A percentile compares a stretch with the other conserved stretches of the same genome.
phyloP scores from a whole-genome alignment of 2,888 invertebrate genomes.

The Ornithoptera priamus region DNA sequence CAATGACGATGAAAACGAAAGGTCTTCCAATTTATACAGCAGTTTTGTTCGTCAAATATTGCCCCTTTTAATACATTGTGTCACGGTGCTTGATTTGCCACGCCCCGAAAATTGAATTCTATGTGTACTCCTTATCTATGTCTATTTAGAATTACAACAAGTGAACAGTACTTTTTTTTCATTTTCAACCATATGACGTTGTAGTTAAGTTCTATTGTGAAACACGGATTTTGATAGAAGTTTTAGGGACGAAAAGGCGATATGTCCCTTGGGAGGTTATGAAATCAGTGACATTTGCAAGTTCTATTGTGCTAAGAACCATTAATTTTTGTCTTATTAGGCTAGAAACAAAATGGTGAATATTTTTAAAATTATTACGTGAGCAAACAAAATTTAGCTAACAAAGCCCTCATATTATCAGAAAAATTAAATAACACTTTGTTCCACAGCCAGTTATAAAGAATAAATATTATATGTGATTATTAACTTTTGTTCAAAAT shows the following conservation, averaged over 20 bases:
- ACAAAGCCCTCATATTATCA: too few species aligned
- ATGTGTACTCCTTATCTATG: constrained; percentile 68
- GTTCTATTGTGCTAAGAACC: constrained; percentile 80
- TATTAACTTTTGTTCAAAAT: too few species aligned
- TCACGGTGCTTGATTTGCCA: constrained; percentile 78
- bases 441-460: too few species aligned
- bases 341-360: constrained; percentile 69
- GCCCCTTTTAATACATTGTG: constrained; percentile 77
- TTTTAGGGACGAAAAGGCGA: constrained; percentile 76
- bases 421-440: too few species aligned
- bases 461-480: too few species aligned
- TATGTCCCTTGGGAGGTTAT: constrained; percentile 80
- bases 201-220: constrained; percentile 42
- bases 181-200: constrained; percentile 43
- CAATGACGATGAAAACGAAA: constrained; percentile 63
- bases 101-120: constrained; percentile 79
- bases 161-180: constrained; percentile 31
- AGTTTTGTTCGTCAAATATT: constrained; percentile 71
- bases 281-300: constrained; percentile 86
- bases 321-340: constrained; percentile 79
- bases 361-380: not conserved
- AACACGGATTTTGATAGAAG: constrained; percentile 35
- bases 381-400: too few species aligned
- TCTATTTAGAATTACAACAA: constrained; percentile 54
- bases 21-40: constrained; percentile 71